A percentile compares a stretch with the other conserved stretches of the same genome.
Conservation (phyloP, 2,113 vertebrate species). For the Emydocephalus ijimae region DNA sequence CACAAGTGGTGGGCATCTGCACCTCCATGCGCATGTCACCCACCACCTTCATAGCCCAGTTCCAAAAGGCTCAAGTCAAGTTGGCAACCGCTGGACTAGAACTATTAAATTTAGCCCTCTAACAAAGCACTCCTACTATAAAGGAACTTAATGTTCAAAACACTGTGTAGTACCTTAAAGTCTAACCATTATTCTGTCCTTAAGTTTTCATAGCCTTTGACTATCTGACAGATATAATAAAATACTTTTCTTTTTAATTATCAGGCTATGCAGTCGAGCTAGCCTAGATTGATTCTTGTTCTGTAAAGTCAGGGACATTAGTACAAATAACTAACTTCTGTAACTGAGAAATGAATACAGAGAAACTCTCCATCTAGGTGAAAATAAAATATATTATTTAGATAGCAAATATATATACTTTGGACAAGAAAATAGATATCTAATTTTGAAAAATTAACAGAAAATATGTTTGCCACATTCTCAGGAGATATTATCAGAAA, state of each 20-base stretch:
- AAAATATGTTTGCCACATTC: neutral
- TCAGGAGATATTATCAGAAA: neutral
- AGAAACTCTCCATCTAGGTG: no score
- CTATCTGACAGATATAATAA: no score
- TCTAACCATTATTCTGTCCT: neutral
- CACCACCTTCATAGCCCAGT: no score
- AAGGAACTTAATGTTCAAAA: neutral
- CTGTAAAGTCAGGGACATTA: no score
- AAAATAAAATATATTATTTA: neutral
- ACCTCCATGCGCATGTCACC: no score
- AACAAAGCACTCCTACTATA: neutral
- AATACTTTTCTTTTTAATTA: no score
- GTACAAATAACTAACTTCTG: no score
- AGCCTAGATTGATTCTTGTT: no score
- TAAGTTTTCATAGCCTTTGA: neutral
- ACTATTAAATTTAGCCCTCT: neutral
- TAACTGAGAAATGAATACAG: no score
- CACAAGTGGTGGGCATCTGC: no score
- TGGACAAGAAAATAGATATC: neutral
- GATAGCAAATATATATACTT: neutral
- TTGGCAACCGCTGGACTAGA: neutral
- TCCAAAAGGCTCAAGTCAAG: no score
- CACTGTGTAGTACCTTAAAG: neutral
- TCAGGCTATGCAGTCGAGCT: no score
- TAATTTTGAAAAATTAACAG: neutral